Percentiles rank a stretch among this genome's conserved stretches.
phyloP scores from a whole-genome alignment of 2,888 invertebrate genomes.

The Tortrix viridana region DNA sequence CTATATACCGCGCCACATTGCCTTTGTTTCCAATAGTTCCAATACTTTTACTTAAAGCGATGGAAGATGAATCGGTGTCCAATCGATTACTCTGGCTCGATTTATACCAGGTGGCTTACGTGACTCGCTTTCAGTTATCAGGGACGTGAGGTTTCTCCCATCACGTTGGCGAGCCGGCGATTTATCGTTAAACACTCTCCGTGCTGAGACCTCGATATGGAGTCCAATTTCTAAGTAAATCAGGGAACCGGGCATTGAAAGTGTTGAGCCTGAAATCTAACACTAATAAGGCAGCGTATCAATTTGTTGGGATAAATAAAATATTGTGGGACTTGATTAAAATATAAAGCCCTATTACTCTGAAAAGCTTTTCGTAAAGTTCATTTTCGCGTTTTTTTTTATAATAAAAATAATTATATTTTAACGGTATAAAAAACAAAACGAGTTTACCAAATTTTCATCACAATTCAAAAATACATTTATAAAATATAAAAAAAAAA shows the following conservation, averaged over 20 bases:
- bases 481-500: too few species aligned
- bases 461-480: too few species aligned
- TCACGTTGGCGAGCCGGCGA: slow-evolving; percentile 2
- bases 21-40: too few species aligned
- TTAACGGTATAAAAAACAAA: too few species aligned
- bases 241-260: too few species aligned
- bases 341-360: background rate
- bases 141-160: background rate
- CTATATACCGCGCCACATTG: too few species aligned
- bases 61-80: slow-evolving; percentile 6
- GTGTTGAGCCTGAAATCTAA: slow-evolving; percentile 2
- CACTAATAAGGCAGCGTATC: slow-evolving; percentile 3
- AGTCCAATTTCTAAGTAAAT: too few species aligned
- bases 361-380: too few species aligned
- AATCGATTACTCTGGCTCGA: slow-evolving; percentile 5
- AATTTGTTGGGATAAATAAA: slow-evolving; percentile 2
- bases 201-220: too few species aligned
- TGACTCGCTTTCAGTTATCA: slow-evolving; percentile 7
- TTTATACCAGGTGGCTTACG: slow-evolving; percentile 6
- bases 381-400: too few species aligned
- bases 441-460: too few species aligned
- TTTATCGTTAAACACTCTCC: background rate
- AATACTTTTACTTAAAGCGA: background rate
- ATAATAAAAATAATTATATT: too few species aligned
- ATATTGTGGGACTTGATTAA: background rate